phyloP scores from a whole-genome alignment of 2,113 vertebrate species.

The Neofelis nebulosa region DNA sequence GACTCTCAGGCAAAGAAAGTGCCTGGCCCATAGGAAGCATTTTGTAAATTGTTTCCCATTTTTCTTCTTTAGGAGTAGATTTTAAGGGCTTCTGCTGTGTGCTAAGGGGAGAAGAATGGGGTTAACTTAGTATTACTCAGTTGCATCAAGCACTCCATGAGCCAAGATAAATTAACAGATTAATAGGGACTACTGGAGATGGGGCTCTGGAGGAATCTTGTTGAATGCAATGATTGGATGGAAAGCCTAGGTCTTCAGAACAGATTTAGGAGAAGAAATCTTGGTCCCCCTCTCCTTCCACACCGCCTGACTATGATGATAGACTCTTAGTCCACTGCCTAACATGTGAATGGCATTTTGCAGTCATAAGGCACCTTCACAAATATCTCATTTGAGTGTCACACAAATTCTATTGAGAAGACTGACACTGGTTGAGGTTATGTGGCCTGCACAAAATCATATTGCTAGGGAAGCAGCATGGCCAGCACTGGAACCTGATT shows the following conservation, averaged over 20 bases:
- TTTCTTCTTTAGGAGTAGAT: slow-evolving; percentile 32
- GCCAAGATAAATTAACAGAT: background rate
- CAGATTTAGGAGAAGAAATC: background rate
- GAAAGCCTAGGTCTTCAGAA: background rate
- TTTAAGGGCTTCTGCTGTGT: slow-evolving; percentile 35
- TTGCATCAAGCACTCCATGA: background rate
- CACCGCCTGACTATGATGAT: background rate
- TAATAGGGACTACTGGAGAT: background rate
- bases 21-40: background rate
- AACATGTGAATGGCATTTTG: background rate
- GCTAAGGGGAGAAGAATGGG: background rate
- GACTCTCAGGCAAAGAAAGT: slow-evolving; percentile 39
- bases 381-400: background rate
- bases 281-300: background rate
- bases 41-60: slow-evolving; percentile 15
- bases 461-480: background rate
- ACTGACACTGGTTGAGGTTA: background rate
- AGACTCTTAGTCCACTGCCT: background rate
- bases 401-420: background rate
- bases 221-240: background rate
- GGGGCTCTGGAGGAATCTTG: background rate
- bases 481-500: background rate
- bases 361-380: background rate
- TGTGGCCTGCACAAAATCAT: background rate
- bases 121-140: background rate